These are phyloP conservation scores for Drosophila subquinaria DNA, from an alignment of 2,888 invertebrate species.

Conservation along the genomic window DNA sequence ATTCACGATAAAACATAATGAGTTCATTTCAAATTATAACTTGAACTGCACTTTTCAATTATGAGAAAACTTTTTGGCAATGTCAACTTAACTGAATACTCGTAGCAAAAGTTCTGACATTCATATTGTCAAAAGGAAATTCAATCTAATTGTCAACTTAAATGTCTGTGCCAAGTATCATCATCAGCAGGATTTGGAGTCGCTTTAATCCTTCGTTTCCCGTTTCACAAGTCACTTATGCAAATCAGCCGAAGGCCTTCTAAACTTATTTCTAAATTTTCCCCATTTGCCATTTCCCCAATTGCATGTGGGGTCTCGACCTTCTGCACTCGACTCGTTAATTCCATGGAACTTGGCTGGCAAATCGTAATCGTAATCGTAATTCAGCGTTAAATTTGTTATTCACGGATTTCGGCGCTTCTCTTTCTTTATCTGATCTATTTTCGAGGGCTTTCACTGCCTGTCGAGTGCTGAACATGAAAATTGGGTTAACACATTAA, in stretches of 20 bases:
- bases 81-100: constrained; percentile 8
- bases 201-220: constrained; percentile 28
- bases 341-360: constrained; percentile 27
- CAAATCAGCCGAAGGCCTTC: constrained; percentile 54
- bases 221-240: constrained; percentile 53
- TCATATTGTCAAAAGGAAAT: constrained; percentile 20
- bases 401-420: constrained; percentile 42
- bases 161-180: constrained; percentile 12
- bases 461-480: constrained; percentile 48
- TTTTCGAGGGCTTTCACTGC: constrained; percentile 7
- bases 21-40: constrained; percentile 8
- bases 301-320: constrained; percentile 33
- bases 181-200: not conserved
- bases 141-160: constrained; percentile 29
- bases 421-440: constrained; percentile 49
- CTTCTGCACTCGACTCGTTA: constrained; percentile 32
- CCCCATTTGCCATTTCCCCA: constrained; percentile 5
- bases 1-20: not conserved
- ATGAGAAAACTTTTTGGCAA: constrained; percentile 14
- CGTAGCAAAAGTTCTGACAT: constrained; percentile 6
- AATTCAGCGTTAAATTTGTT: constrained; percentile 62
- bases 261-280: constrained; percentile 22
- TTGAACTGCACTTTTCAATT: constrained; percentile 12
- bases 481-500: constrained; percentile 79
- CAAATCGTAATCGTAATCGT: constrained; percentile 35